Base-by-base conservation (phyloP, 2,113 vertebrate species). In the Pogonocichla stellata region DNA sequence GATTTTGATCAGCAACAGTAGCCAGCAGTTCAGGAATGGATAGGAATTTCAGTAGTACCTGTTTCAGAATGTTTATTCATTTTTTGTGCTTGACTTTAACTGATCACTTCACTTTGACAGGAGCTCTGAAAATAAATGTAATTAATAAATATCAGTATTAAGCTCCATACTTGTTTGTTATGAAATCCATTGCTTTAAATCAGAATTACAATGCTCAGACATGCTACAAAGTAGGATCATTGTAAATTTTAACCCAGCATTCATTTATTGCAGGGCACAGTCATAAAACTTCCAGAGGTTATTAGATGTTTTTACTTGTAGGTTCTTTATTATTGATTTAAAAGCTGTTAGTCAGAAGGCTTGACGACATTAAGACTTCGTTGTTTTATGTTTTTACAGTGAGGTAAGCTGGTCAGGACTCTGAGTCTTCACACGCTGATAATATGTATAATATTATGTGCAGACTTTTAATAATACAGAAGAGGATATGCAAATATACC, bases 391-490 rank as follows among this genome's bases (percentile, higher is more conserved):
- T 74, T 92, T 92, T 57, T 40, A n/a, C 23, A 48, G 25, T 36
- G 23, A 79, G 26, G 26, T 87, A 82, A 65, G 36, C n/a, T 33
- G 67, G 75, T 80, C 61, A 91, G 90, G 33, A 43, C 56, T 89
- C 58, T 53, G 29, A 40, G 54, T 90, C n/a, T 94, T 94, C 43
- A 89, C 19, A 94, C 9, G 33, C 36, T 51, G 58, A 14, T 56
- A 93, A 84, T 94, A 77, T 83, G 26, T 78, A 95, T 86, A 80
- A 90, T 94, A 95, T 94, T 82, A 85, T 72, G 66, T 86, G 80
- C 65, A 79, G 77, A 58, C 56, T 95, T 89, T 88, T 93, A 89
- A 91, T 77, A 96, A 90, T 87, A 93, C n/a, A 88, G 92, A 96
- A 93, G 86, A 80, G 22, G 66, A 84, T 93, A 96, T 92, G 86